Conservation (phyloP, 2,888 invertebrate genomes). For the Dinocampus coccinellae region DNA sequence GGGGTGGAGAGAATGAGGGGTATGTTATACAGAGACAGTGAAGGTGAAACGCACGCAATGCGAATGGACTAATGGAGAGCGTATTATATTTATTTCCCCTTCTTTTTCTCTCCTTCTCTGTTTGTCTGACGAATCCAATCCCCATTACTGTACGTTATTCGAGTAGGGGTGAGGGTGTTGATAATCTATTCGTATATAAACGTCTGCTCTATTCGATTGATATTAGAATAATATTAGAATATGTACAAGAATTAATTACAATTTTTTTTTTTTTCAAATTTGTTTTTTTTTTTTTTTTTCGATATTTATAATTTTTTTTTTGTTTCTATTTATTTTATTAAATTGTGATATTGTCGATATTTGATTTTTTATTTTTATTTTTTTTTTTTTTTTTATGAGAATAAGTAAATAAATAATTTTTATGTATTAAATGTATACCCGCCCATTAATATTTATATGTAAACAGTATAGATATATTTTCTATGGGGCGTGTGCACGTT, state of each 20-base stretch:
- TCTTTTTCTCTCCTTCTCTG: not conserved
- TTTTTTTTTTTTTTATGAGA: no score
- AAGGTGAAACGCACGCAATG: conserved; percentile 10
- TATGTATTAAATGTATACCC: not conserved
- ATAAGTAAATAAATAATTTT: not conserved
- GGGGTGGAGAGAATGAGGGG: conserved; percentile 22
- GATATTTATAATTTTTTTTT: no score
- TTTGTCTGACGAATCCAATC: not conserved
- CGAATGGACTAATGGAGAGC: conserved; percentile 19
- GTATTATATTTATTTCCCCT: conserved; percentile 20
- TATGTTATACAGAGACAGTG: not conserved
- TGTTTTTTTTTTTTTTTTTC: not conserved
- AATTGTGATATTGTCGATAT: not conserved
- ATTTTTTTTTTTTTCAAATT: not conserved
- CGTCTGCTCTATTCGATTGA: not conserved
- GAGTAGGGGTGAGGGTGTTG: conserved; percentile 10
- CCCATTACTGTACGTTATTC: conserved; percentile 2
- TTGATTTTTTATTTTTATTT: no score
- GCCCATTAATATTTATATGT: not conserved
- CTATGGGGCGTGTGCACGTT: conserved; percentile 2
- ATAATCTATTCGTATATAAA: conserved; percentile 24
- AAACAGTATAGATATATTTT: not conserved
- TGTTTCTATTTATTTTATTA: no score
- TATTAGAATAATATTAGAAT: not conserved
- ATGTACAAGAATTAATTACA: not conserved